Conservation (phyloP, 2,797 vertebrate genomes). For the Leptatherina wallacei region DNA sequence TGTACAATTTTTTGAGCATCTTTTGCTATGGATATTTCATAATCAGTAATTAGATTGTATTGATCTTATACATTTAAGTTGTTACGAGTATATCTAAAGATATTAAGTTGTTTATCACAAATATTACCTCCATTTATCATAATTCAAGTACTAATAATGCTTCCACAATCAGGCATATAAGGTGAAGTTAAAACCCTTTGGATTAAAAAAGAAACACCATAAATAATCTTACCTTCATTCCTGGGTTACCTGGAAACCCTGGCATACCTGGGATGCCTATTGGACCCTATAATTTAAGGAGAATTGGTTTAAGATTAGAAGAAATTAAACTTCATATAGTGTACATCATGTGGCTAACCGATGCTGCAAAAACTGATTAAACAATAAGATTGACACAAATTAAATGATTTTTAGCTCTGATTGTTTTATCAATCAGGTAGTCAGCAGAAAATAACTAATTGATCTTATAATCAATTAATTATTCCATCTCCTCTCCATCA, state of each 20-base stretch:
- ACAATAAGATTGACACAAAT: neutral
- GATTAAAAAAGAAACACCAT: neutral
- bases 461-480: neutral
- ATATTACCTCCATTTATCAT: neutral
- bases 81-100: too few relatives aligned
- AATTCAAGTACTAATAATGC: neutral
- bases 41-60: too few relatives aligned
- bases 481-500: neutral
- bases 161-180: neutral
- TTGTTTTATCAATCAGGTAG: neutral
- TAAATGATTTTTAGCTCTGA: neutral
- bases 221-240: conserved; percentile 87
- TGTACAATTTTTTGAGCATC: too few relatives aligned
- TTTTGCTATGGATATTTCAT: too few relatives aligned
- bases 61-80: too few relatives aligned
- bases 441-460: neutral
- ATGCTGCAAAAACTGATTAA: neutral
- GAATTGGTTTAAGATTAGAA: neutral
- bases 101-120: neutral
- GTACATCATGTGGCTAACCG: neutral
- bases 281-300: conserved; percentile 83
- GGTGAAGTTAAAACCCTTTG: neutral
- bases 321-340: neutral
- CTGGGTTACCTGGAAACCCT: conserved; percentile 93
- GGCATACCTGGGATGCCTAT: conserved; percentile 89